phyloP scores from a whole-genome alignment of 1,140 invertebrate species.

The Cydia fagiglandana region DNA sequence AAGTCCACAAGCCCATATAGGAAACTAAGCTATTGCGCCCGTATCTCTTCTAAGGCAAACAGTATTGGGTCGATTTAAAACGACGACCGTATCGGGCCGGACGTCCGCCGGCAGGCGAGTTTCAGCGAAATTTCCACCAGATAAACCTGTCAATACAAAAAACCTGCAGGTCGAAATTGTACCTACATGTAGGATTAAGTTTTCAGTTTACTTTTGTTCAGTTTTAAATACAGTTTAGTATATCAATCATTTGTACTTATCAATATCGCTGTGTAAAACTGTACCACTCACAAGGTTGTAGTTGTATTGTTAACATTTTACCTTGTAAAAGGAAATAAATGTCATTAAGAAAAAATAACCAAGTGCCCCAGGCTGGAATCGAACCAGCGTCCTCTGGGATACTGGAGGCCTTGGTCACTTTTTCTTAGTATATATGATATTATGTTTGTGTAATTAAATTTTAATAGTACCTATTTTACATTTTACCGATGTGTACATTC shows the following conservation, averaged over 20 bases:
- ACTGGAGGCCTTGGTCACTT: too few relatives aligned
- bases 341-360: too few relatives aligned
- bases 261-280: background rate
- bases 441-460: too few relatives aligned
- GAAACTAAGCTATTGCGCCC: background rate
- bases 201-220: background rate
- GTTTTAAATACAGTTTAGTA: background rate
- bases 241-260: background rate
- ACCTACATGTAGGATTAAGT: background rate
- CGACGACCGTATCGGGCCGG: slow-evolving; percentile 2
- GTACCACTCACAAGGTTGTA: too few relatives aligned
- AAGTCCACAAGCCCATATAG: slow-evolving; percentile 9
- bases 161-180: background rate
- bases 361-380: too few relatives aligned
- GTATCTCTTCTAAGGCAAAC: slow-evolving; percentile 6
- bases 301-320: too few relatives aligned
- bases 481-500: too few relatives aligned
- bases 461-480: too few relatives aligned
- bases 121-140: slow-evolving; percentile 9
- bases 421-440: too few relatives aligned
- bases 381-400: too few relatives aligned
- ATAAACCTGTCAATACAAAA: slow-evolving; percentile 16
- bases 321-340: too few relatives aligned
- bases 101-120: slow-evolving; percentile 11
- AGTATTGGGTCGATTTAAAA: slow-evolving; percentile 10